A percentile compares a stretch with the other conserved stretches of the same genome.
phyloP scores from a whole-genome alignment of 2,113 vertebrate genomes.

The Callipepla californica region DNA sequence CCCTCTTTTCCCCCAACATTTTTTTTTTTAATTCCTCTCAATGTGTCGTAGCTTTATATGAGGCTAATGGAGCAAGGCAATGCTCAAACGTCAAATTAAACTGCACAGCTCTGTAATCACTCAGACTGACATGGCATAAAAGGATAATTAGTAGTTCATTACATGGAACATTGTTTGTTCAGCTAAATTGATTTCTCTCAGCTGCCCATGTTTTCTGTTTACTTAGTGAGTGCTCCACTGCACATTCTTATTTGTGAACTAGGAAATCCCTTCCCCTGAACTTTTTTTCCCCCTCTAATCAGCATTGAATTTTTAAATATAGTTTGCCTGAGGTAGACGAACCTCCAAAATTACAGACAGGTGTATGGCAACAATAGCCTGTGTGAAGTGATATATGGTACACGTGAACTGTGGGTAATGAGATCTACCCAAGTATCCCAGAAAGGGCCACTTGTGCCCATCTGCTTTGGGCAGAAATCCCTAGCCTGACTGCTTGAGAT shows the following conservation, averaged over 20 bases:
- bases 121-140: constrained; percentile 91
- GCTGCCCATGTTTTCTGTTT: constrained; percentile 89
- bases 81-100: constrained; percentile 88
- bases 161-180: constrained; percentile 91
- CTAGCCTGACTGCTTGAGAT: constrained; percentile 78
- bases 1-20: not conserved
- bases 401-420: constrained; percentile 75
- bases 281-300: constrained; percentile 70
- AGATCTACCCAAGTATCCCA: constrained; percentile 65
- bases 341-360: constrained; percentile 81
- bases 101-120: constrained; percentile 88
- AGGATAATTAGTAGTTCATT: constrained; percentile 93
- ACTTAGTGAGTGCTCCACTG: constrained; percentile 84
- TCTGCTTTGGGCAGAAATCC: constrained; percentile 79
- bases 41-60: constrained; percentile 84
- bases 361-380: constrained; percentile 78
- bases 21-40: constrained; percentile 66
- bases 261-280: constrained; percentile 84
- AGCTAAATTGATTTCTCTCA: constrained; percentile 93
- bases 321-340: constrained; percentile 77
- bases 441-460: constrained; percentile 53
- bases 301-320: constrained; percentile 73
- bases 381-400: constrained; percentile 62
- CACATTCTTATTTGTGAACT: constrained; percentile 84
- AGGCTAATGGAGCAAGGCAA: constrained; percentile 87